phyloP scores from a whole-genome alignment of 2,888 invertebrate genomes.

The Pseudococcus longispinus region DNA sequence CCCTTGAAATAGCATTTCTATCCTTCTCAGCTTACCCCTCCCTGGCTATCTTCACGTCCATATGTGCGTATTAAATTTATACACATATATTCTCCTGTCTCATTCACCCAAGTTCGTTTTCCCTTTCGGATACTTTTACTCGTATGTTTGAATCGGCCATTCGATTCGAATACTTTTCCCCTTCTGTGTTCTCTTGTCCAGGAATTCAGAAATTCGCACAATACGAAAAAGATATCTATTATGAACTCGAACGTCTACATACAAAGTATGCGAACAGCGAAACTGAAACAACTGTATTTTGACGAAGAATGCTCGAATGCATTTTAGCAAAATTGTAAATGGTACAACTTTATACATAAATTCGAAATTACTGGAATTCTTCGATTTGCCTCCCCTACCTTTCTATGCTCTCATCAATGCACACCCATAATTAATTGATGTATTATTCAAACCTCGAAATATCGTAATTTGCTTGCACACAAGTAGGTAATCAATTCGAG shows the following conservation, averaged over 20 bases:
- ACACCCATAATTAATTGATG: no score
- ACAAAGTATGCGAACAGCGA: not conserved
- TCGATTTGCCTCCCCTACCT: no score
- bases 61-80: no score
- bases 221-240: not conserved
- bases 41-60: not conserved
- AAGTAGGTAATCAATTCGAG: no score
- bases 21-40: not conserved
- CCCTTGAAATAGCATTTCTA: not conserved
- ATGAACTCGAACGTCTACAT: not conserved
- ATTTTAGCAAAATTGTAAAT: not conserved
- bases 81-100: no score
- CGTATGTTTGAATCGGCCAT: not conserved
- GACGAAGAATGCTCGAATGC: not conserved
- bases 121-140: no score
- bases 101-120: no score
- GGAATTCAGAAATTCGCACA: no score
- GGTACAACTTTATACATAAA: not conserved
- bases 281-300: not conserved
- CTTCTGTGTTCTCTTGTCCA: not conserved
- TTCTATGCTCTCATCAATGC: no score
- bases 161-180: not conserved
- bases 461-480: no score
- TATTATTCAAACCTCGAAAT: no score
- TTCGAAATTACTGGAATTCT: not conserved